Base-by-base conservation (phyloP, 1,140 invertebrate species). In the silkworm (Bombyx mori) region DNA sequence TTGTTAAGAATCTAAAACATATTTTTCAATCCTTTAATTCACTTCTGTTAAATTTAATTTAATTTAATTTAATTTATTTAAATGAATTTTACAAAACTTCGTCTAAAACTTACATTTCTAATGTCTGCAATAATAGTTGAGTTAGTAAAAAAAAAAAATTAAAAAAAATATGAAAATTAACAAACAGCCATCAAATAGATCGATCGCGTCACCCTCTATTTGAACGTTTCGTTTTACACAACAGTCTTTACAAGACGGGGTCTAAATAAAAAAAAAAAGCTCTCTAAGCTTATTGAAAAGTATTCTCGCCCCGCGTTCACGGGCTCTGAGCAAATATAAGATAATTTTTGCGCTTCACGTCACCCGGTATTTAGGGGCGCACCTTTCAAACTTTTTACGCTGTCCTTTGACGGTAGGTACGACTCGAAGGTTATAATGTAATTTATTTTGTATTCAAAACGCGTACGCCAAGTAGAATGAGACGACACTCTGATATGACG, bases 201-300 rank as follows among this genome's bases (percentile, higher is more conserved):
- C 72, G 71, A 78, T 69, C 71, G 18, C 52, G 63, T 62, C 44
- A 55, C 64, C 80, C 78, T 83, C 70, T 81, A 79, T 83, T 83
- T 79, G 69, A 72, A 68, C 77, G 75, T 76, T 73, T 68, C 70
- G 71, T 75, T 74, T 68, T 64, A 66, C 75, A 71, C 65, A 73
- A 66, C 67, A 71, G 53, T 61, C 60, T 73, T 75, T 82, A 79
- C 76, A 82, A 81, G 81, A 81, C 69, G 73, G 71, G 67, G 68
- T 73, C 71, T 59, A 69, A 69, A 77, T 69, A 69, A 65, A 72
- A 81, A 83, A 83, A 82, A 80, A 76, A 67, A 68, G 74, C 76
- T 78, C 77, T 83, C 75, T 81, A 82, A 86, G 82, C 82, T 86
- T 86, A 86, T 86, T 86, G 82, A 83, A 86, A 82, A 83, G 82